Evolutionary conservation across 2,888 invertebrate genomes (phyloP).

Genomic region (Tenthredo notha): DNA sequence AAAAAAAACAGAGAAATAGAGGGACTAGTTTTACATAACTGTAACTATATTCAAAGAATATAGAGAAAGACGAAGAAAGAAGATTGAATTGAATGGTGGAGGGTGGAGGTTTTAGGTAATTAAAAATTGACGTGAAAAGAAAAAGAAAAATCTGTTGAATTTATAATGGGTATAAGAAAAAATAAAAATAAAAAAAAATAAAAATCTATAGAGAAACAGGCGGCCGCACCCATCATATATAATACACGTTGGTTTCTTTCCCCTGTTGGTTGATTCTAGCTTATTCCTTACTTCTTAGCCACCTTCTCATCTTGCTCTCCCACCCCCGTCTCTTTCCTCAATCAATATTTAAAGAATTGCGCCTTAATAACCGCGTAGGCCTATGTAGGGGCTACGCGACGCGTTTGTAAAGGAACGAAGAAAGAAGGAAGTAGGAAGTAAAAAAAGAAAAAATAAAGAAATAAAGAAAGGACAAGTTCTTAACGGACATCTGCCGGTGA

Average conservation of each 20-base stretch:
- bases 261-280: not conserved
- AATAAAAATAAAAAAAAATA: slow-evolving; percentile 55
- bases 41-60: not conserved
- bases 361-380: slow-evolving; percentile 72
- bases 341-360: slow-evolving; percentile 78
- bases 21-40: not conserved
- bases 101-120: not conserved
- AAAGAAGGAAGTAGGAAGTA: not conserved
- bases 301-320: slow-evolving; percentile 65
- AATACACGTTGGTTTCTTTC: slow-evolving; percentile 68
- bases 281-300: slow-evolving; percentile 63
- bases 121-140: slow-evolving; percentile 62
- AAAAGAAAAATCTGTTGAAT: slow-evolving; percentile 65
- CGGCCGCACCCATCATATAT: slow-evolving; percentile 76
- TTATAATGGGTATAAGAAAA: slow-evolving; percentile 67
- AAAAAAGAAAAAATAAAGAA: not conserved
- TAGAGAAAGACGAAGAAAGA: not conserved
- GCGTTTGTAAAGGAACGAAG: slow-evolving; percentile 59
- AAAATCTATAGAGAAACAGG: slow-evolving; percentile 72
- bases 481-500: not conserved
- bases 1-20: not conserved
- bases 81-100: not conserved
- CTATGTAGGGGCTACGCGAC: slow-evolving; percentile 53
- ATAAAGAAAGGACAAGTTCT: not conserved
- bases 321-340: slow-evolving; percentile 65